Conservation (phyloP, 2,797 vertebrate species). For the Emys orbicularis region DNA sequence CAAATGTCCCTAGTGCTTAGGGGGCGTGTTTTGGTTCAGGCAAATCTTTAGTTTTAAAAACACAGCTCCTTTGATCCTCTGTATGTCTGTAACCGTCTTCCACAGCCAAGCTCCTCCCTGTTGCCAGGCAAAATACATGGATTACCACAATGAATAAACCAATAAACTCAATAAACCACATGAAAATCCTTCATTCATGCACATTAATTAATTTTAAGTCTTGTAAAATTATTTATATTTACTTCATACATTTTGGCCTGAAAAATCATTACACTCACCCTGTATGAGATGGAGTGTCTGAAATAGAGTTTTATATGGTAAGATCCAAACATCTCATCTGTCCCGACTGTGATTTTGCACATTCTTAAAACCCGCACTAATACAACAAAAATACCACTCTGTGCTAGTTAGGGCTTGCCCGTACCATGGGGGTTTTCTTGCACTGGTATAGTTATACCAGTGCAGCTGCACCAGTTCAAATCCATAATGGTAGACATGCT, state of each 20-base stretch:
- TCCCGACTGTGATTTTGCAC: not conserved
- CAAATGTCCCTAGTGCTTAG: not conserved
- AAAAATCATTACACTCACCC: not conserved
- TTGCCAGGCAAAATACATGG: not conserved
- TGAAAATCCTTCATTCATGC: not conserved
- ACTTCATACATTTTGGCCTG: not conserved
- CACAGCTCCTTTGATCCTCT: not conserved
- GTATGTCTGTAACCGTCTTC: not conserved
- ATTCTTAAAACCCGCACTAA: not conserved
- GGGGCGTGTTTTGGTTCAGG: not conserved
- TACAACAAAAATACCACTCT: not conserved
- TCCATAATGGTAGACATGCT: not conserved
- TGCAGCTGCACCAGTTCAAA: not conserved
- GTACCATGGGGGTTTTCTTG: not conserved
- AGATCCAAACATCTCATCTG: not conserved
- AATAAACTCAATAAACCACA: not conserved
- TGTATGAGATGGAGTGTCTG: not conserved
- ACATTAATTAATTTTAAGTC: not conserved
- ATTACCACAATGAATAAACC: not conserved
- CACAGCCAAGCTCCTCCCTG: not conserved
- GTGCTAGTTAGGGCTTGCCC: not conserved
- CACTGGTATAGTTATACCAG: not conserved
- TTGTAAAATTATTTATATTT: not conserved
- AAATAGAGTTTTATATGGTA: not conserved
- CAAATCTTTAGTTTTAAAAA: not conserved